phyloP scores from a whole-genome alignment of 2,888 invertebrate genomes.

The Diloba caeruleocephala region DNA sequence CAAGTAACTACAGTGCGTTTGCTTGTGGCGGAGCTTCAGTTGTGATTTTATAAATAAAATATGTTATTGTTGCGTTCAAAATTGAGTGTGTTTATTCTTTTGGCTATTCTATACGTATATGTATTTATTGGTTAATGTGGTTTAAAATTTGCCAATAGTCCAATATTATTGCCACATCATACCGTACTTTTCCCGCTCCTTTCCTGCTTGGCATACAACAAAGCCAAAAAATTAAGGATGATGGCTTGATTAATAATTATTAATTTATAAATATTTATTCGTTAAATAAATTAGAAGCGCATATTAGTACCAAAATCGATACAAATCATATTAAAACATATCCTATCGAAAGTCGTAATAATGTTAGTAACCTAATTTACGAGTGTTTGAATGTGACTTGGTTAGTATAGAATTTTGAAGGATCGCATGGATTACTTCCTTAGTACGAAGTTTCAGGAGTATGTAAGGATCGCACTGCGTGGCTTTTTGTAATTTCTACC shows the following conservation, averaged over 20 bases:
- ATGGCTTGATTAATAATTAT: no score
- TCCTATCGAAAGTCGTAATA: background rate
- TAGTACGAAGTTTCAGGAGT: background rate
- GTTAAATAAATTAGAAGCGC: no score
- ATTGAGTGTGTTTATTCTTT: conserved; percentile 46
- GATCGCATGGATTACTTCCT: conserved; percentile 12
- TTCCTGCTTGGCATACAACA: conserved; percentile 20
- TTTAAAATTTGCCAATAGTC: conserved; percentile 28
- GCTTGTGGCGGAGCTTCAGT: conserved; percentile 14
- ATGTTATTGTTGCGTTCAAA: conserved; percentile 40
- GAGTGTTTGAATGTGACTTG: conserved; percentile 1
- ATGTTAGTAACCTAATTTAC: conserved; percentile 11
- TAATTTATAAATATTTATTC: no score
- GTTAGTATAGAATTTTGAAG: conserved; percentile 15
- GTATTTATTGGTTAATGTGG: conserved; percentile 51
- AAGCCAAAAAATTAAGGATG: no score
- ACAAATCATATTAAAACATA: background rate
- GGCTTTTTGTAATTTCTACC: no score
- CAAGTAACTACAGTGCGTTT: no score
- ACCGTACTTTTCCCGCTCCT: conserved; percentile 35
- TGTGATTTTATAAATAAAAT: conserved; percentile 25
- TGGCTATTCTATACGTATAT: conserved; percentile 45
- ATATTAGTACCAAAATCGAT: background rate
- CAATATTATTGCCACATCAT: conserved; percentile 28
- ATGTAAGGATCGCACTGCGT: background rate